phyloP scores from a whole-genome alignment of 2,113 vertebrate species.

The Xiphophorus couchianus region DNA sequence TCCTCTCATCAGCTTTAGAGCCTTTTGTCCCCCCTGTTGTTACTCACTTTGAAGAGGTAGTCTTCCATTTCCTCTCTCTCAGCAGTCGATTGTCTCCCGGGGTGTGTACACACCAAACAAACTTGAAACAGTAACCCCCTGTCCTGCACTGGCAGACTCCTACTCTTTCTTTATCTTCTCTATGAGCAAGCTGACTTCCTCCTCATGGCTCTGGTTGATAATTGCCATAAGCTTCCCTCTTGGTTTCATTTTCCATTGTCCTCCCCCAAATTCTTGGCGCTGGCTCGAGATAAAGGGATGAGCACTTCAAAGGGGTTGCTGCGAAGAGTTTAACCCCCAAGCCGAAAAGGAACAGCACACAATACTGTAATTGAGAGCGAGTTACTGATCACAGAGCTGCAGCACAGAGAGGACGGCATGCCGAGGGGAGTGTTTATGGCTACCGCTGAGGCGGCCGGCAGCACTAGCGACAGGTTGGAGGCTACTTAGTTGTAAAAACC shows the following conservation, averaged over 20 bases:
- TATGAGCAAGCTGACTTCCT: slow-evolving; percentile 77
- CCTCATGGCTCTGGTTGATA: slow-evolving; percentile 81
- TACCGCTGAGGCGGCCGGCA: slow-evolving; percentile 57
- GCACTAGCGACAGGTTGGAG: slow-evolving; percentile 44
- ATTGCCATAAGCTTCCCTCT: slow-evolving; percentile 90
- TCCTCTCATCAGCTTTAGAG: slow-evolving; percentile 68
- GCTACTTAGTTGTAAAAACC: slow-evolving; percentile 41
- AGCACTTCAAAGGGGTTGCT: slow-evolving; percentile 96
- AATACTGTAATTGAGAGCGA: slow-evolving; percentile 96
- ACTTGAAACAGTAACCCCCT: slow-evolving; percentile 76
- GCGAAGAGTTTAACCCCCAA: slow-evolving; percentile 95
- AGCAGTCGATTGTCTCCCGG: slow-evolving; percentile 56
- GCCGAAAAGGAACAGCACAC: slow-evolving; percentile 91
- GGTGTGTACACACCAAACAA: slow-evolving; percentile 79
- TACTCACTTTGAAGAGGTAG: slow-evolving; percentile 72
- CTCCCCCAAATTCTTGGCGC: slow-evolving; percentile 92
- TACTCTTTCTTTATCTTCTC: slow-evolving; percentile 57
- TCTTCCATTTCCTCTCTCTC: slow-evolving; percentile 72
- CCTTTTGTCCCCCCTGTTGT: slow-evolving; percentile 73
- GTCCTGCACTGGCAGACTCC: slow-evolving; percentile 62
- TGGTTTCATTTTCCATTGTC: slow-evolving; percentile 92
- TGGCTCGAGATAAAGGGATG: slow-evolving; percentile 99
- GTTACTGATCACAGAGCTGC: slow-evolving; percentile 92
- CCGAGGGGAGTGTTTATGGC: slow-evolving; percentile 54
- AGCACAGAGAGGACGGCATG: slow-evolving; percentile 79